Conservation (phyloP, 2,113 vertebrate species). For the Hippocampus zosterae region DNA sequence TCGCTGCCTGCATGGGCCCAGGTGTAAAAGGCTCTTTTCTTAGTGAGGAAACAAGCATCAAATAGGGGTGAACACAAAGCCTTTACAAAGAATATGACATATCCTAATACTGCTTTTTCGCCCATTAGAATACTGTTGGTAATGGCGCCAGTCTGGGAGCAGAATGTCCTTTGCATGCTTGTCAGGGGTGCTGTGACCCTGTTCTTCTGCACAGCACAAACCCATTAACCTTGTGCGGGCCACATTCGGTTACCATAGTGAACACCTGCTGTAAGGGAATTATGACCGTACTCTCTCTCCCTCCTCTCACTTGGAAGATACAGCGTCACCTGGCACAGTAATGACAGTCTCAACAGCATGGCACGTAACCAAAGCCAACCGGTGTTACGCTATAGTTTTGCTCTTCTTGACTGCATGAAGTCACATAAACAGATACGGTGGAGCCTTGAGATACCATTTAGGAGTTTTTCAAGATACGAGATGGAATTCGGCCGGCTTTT, state of each 20-base stretch:
- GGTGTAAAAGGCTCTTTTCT: constrained; percentile 34
- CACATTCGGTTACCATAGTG: constrained; percentile 69
- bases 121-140: constrained; percentile 63
- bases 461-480: neutral
- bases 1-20: constrained; percentile 12
- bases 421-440: constrained; percentile 10
- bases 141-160: constrained; percentile 54
- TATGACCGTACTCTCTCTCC: constrained; percentile 52
- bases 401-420: constrained; percentile 46
- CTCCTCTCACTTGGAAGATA: constrained; percentile 55
- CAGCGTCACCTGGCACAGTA: constrained; percentile 57
- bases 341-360: constrained; percentile 55
- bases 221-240: constrained; percentile 69
- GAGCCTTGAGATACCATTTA: neutral
- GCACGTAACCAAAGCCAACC: constrained; percentile 54
- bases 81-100: constrained; percentile 52
- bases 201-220: constrained; percentile 67
- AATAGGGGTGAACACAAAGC: constrained; percentile 42
- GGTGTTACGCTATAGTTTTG: constrained; percentile 47
- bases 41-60: constrained; percentile 30
- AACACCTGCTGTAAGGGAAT: constrained; percentile 68
- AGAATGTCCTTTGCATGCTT: constrained; percentile 62
- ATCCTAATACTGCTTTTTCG: constrained; percentile 61
- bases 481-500: neutral
- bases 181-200: constrained; percentile 67